Conservation (phyloP, 2,113 vertebrate species). For the Charadrius vociferus region DNA sequence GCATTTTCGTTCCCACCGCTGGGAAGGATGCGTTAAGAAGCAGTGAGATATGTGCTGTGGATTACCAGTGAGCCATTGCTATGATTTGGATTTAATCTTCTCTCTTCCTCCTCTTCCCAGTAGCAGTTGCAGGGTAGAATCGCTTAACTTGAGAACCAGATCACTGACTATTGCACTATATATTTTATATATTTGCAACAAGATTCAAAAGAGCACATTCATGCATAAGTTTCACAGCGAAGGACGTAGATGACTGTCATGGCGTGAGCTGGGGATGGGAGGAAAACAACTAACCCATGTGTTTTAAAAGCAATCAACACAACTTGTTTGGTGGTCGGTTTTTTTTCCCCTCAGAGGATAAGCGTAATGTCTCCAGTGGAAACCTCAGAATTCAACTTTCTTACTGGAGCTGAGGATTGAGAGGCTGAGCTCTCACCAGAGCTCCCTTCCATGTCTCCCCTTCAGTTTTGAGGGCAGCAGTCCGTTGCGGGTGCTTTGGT, state of each 20-base stretch:
- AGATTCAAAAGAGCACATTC: background rate
- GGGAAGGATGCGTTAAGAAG: background rate
- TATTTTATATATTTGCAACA: too few species aligned
- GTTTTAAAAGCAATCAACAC: background rate
- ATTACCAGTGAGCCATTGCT: background rate
- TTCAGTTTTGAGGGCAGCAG: background rate
- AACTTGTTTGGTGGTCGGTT: too few species aligned
- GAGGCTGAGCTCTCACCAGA: background rate
- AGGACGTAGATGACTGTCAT: background rate
- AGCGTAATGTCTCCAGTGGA: background rate
- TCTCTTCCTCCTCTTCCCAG: background rate
- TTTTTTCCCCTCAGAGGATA: background rate
- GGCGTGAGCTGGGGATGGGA: too few species aligned
- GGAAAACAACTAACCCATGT: background rate
- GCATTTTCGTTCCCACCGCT: fast-evolving
- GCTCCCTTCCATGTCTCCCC: background rate
- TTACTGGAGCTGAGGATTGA: background rate
- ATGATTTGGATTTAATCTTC: background rate
- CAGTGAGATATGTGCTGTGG: too few species aligned
- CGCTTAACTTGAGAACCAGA: too few species aligned
- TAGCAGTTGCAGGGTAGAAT: background rate
- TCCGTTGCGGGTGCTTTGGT: fast-evolving
- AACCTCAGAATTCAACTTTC: too few species aligned
- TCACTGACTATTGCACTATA: fast-evolving
- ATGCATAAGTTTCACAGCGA: fast-evolving